Evolutionary conservation across 2,797 vertebrate genomes (phyloP).

Genomic region (Lindbergichthys nudifrons): DNA sequence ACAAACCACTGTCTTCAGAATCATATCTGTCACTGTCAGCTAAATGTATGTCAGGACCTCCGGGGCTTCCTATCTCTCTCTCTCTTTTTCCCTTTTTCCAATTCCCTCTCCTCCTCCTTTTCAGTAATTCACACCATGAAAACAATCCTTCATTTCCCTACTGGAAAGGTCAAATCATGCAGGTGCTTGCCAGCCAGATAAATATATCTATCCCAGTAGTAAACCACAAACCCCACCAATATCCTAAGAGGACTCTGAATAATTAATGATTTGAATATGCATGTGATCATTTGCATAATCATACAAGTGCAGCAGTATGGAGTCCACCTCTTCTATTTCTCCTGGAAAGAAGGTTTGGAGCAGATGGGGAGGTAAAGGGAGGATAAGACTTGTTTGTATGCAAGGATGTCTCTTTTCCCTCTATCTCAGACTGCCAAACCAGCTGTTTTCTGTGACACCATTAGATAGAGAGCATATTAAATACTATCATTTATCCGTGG

Average conservation of each 20-base stretch:
- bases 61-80: slow-evolving; percentile 40
- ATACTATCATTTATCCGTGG: not conserved
- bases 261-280: slow-evolving; percentile 80
- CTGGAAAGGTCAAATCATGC: slow-evolving; percentile 78
- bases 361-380: slow-evolving; percentile 61
- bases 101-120: not conserved
- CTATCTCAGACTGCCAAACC: slow-evolving; percentile 12
- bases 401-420: slow-evolving; percentile 37
- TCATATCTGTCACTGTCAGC: slow-evolving; percentile 72
- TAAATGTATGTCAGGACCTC: slow-evolving; percentile 75
- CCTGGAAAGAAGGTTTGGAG: slow-evolving; percentile 59
- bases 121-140: slow-evolving; percentile 55
- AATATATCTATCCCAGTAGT: slow-evolving; percentile 58
- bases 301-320: slow-evolving; percentile 52
- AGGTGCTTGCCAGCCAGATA: slow-evolving; percentile 53
- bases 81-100: slow-evolving; percentile 1
- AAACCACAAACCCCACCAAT: slow-evolving; percentile 37
- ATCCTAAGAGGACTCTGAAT: slow-evolving; percentile 60
- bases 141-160: slow-evolving; percentile 57
- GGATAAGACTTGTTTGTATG: slow-evolving; percentile 46
- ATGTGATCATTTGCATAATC: slow-evolving; percentile 72
- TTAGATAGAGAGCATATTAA: not conserved
- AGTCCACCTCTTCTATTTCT: slow-evolving; percentile 55
- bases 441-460: slow-evolving; percentile 21
- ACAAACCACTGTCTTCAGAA: slow-evolving; percentile 60